Evolutionary conservation across 2,888 invertebrate genomes (phyloP).

Genomic region (Melitaea athalia): DNA sequence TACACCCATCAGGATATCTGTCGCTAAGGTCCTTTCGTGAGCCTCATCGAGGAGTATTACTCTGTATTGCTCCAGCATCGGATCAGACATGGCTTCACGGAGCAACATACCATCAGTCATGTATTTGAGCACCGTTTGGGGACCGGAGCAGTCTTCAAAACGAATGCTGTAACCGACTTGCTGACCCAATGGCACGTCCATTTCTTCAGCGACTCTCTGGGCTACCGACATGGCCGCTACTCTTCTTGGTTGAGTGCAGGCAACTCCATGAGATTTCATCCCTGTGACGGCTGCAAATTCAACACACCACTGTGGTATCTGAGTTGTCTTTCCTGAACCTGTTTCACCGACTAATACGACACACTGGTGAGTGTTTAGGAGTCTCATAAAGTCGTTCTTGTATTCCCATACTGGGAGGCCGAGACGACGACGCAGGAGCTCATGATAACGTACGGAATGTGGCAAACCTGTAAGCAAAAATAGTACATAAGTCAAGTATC

Average conservation of each 20-base stretch:
- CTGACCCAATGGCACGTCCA: conserved; percentile 95
- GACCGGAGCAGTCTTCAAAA: conserved; percentile 99
- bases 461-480: conserved; percentile 83
- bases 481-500: conserved; percentile 1
- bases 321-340: conserved; percentile 99
- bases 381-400: conserved; percentile 96
- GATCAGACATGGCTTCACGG: conserved; percentile 99
- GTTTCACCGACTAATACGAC: conserved; percentile 99
- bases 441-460: conserved; percentile 94
- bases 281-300: conserved; percentile 69
- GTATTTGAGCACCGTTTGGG: conserved; percentile 96
- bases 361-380: conserved; percentile 95
- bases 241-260: conserved; percentile 97
- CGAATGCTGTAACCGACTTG: conserved; percentile 89
- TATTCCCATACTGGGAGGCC: conserved; percentile 99
- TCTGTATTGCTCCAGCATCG: conserved; percentile 97
- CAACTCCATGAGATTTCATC: conserved; percentile 84
- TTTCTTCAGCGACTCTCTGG: conserved; percentile 99
- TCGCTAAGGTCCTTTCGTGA: conserved; percentile 98
- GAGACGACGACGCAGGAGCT: conserved; percentile 93
- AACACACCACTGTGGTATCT: conserved; percentile 91
- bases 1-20: conserved; percentile 99
- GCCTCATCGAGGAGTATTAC: conserved; percentile 98
- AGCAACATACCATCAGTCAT: conserved; percentile 99
- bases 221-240: conserved; percentile 99